Percentiles rank a stretch among this genome's conserved stretches.
Evolutionary conservation across 1,140 invertebrate genomes (phyloP).

Genomic region (Musca domestica): DNA sequence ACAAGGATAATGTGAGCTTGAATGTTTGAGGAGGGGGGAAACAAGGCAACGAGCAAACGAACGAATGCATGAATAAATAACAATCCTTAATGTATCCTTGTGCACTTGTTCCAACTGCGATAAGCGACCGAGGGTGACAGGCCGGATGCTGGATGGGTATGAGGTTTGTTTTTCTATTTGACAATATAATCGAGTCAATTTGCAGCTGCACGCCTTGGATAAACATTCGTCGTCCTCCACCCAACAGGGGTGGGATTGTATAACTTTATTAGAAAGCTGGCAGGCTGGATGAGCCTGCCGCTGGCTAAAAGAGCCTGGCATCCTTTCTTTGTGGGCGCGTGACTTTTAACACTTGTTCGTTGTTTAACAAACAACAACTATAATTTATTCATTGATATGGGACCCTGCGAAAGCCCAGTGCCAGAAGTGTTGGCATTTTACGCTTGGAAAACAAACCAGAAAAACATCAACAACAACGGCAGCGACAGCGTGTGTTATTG

Average conservation of each 20-base stretch:
- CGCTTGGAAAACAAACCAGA: constrained; percentile 2
- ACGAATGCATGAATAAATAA: too few species aligned
- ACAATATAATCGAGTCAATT: constrained; percentile 53
- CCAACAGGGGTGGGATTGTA: not conserved
- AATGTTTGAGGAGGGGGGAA: not conserved
- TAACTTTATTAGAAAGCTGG: not conserved
- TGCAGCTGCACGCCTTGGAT: constrained; percentile 29
- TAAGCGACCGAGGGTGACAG: constrained; percentile 20
- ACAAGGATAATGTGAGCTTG: constrained; percentile 42
- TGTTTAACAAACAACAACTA: constrained; percentile 23
- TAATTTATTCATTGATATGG: constrained; percentile 52
- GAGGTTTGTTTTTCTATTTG: constrained; percentile 21
- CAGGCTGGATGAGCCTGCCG: not conserved
- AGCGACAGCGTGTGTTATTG: too few species aligned
- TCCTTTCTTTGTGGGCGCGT: constrained; percentile 34
- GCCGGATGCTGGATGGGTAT: constrained; percentile 1
- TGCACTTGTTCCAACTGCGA: constrained; percentile 2
- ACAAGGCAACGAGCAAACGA: too few species aligned
- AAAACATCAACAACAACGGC: too few species aligned
- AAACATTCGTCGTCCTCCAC: not conserved
- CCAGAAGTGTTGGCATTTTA: not conserved
- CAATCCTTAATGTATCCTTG: not conserved
- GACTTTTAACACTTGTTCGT: constrained; percentile 53
- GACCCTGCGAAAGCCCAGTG: not conserved
- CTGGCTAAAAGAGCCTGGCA: not conserved